phyloP scores from a whole-genome alignment of 2,797 vertebrate genomes.

The Leucoraja ocellata region DNA sequence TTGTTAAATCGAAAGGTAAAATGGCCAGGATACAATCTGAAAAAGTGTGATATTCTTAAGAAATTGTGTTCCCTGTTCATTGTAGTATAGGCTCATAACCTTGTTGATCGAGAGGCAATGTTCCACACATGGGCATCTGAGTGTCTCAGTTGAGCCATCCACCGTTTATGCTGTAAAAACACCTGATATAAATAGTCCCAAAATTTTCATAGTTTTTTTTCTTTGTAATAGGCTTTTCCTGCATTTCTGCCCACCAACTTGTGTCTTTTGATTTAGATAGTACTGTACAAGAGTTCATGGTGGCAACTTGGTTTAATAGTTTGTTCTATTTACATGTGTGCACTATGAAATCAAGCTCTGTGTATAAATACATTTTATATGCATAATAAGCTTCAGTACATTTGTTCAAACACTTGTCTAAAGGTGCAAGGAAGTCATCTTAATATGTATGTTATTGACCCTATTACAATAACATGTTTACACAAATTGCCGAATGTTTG shows the following conservation, averaged over 20 bases:
- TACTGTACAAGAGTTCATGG: neutral
- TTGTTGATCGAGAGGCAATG: neutral
- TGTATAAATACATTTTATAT: slow-evolving; percentile 25
- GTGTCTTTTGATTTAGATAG: neutral
- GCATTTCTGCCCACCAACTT: neutral
- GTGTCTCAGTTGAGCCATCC: neutral
- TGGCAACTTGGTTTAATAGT: neutral
- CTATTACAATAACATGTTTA: neutral
- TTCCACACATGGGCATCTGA: neutral
- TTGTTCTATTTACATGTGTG: slow-evolving; percentile 9
- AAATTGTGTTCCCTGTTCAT: neutral
- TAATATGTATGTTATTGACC: neutral
- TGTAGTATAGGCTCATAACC: neutral
- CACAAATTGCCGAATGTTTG: neutral
- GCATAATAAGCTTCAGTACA: neutral
- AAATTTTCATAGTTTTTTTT: too few relatives aligned
- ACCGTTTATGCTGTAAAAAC: neutral
- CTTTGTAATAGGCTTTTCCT: neutral
- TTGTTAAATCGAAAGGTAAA: slow-evolving; percentile 2
- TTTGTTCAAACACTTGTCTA: neutral
- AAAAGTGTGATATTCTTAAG: neutral
- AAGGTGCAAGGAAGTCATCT: neutral
- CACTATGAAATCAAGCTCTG: slow-evolving; percentile 15
- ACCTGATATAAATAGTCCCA: neutral
- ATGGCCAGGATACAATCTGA: neutral